phyloP scores from a whole-genome alignment of 2,797 vertebrate species.

The Myiotriccus ornatus region DNA sequence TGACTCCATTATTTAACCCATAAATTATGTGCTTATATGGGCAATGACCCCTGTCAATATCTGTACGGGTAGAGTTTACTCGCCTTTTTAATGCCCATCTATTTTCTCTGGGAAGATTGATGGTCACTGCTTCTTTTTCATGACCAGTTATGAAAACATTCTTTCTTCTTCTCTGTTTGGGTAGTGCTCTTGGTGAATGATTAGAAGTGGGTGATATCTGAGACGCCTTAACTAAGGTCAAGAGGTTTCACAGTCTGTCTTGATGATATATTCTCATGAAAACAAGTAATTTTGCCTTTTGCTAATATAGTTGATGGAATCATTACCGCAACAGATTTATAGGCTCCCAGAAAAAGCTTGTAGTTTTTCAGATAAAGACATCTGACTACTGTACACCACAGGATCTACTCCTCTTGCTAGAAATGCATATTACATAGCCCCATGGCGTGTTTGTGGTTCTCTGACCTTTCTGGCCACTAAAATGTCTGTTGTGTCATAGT shows the following conservation, averaged over 20 bases:
- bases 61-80: neutral
- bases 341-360: neutral
- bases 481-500: neutral
- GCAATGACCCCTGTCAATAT: neutral
- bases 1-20: neutral
- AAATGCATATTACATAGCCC: neutral
- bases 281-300: neutral
- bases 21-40: neutral
- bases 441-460: neutral
- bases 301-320: neutral
- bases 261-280: neutral
- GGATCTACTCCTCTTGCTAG: neutral
- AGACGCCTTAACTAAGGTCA: neutral
- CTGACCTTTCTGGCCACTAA: neutral
- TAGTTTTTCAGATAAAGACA: neutral
- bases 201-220: neutral
- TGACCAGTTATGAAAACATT: neutral
- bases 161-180: neutral
- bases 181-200: neutral
- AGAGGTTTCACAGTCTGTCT: neutral
- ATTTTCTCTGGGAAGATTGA: neutral
- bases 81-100: neutral
- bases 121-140: neutral
- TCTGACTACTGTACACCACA: neutral
- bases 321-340: neutral